Base-by-base conservation (phyloP, 2,888 invertebrate species). In the Nymphalis c-album region DNA sequence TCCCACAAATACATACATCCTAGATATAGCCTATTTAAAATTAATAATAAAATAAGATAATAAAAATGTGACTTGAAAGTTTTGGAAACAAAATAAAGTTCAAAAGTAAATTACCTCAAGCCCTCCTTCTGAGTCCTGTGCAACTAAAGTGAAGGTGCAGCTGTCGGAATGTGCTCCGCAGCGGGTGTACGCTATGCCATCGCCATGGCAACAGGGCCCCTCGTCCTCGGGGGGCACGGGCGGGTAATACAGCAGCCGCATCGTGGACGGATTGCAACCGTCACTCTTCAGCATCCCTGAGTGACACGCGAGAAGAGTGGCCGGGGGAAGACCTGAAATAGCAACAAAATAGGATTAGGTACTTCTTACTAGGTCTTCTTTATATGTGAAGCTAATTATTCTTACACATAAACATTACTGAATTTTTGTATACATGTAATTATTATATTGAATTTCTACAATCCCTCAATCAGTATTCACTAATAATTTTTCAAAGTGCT, bases 91-190 rank as follows among this genome's bases (percentile, higher is more conserved):
- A 53, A 26, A 22, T 22, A 57, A 2, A 20, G 17, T 7, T 8
- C 4, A 26, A 18, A 7, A 64, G 6, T 7, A 55, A 16, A 20
- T 18, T 50, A 94, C 94, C 93, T 95, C 95, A 13, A 96, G 90
- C 1, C 96, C 96, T 18, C 96, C 96, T 76, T 96, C 95, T 51
- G 95, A 94, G 81, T 96, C 96, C 86, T 95, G 93, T 48, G 95
- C 93, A 55, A 96, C 88, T 70, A 96, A 88, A 18, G 96, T 96
- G 81, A 96, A 94, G 60, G 96, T 95, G 72, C 96, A 96, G 74
- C 95, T 95, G 84, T 96, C 96, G 31, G 95, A 94, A 81, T 96
- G 96, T 1, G 95, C 94, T 1, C 95, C 95, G 79, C 95, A 95
- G 50, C 95, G 93, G 51, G 94, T 94, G 85, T 92, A 92, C 66